Base-by-base conservation (phyloP, 2,113 vertebrate genomes). In the Perca fluviatilis region DNA sequence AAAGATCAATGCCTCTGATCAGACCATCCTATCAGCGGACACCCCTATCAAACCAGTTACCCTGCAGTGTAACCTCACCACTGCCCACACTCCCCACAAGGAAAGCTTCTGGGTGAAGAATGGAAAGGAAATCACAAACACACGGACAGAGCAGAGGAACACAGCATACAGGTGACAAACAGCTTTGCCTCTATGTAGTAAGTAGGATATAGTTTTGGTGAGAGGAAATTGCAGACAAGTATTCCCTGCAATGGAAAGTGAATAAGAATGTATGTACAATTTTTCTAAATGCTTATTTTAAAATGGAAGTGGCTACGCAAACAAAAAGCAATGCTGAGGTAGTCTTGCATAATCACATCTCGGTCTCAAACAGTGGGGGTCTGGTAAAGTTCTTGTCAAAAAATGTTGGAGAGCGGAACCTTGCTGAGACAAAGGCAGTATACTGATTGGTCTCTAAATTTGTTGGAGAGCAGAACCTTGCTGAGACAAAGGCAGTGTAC, bases 61-160 rank as follows among this genome's bases (percentile, higher is more conserved):
- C 23, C 90, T 99, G 88, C 95, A 96, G 89, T 99, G 98, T 91
- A 98, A 98, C 96, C 97, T 99, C 74, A 98, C 98, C 50, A 95
- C 96, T 47, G 96, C 95, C 81, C 95, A 97, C 90, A 97, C 94
- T 51, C 83, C 93, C 3, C 96, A 97, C 85, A 82, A 83, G 46
- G 89, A 96, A 87, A 99, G 97, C 91, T 98, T 97, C 93, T 99
- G 98, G 98, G 96, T 98, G 95, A 99, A 97, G 95, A 99, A 99
- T 1, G 97, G 97, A 25, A 88, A 92, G 61, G 97, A 99, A 92
- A 95, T 99, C 84, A 21, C 90, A 23, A 95, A 96, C 61, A 96
- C 97, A 21, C 92, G 95, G 43, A 96, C 94, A 76, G 62, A 92
- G 74, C 80, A 90, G 57, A 96, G 93, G 86, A 93, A 85, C 92